Evolutionary conservation across 2,797 vertebrate genomes (phyloP).

Genomic region (Pyrocephalus nanus): DNA sequence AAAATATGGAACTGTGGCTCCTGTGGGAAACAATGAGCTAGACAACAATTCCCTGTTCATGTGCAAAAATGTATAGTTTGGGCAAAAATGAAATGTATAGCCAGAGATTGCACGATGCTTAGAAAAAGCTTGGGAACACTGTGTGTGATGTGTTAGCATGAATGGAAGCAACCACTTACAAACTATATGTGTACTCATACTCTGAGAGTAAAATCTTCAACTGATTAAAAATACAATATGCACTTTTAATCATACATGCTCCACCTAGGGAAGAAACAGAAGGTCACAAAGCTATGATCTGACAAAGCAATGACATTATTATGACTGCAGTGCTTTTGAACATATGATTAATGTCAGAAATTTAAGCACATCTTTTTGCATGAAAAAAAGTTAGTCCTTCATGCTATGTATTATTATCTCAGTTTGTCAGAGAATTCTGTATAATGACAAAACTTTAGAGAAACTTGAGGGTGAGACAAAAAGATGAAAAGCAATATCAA

Average conservation of each 20-base stretch:
- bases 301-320: background rate
- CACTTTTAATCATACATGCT: background rate
- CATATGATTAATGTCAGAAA: background rate
- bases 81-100: background rate
- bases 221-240: background rate
- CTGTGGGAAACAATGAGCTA: background rate
- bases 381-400: background rate
- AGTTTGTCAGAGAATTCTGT: background rate
- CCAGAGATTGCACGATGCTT: background rate
- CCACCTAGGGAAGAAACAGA: background rate
- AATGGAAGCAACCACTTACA: background rate
- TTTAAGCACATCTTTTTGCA: background rate
- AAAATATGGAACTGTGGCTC: background rate
- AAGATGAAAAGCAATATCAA: background rate
- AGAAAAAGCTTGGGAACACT: background rate
- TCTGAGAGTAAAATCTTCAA: background rate
- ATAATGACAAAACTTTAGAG: background rate
- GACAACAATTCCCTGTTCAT: background rate
- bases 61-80: background rate
- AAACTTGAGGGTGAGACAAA: background rate
- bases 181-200: background rate
- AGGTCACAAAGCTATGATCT: background rate
- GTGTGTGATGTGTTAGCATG: background rate
- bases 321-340: background rate
- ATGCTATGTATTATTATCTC: background rate